Conservation (phyloP, 1,140 invertebrate genomes). For the Pseudomyrmex pallidus region DNA sequence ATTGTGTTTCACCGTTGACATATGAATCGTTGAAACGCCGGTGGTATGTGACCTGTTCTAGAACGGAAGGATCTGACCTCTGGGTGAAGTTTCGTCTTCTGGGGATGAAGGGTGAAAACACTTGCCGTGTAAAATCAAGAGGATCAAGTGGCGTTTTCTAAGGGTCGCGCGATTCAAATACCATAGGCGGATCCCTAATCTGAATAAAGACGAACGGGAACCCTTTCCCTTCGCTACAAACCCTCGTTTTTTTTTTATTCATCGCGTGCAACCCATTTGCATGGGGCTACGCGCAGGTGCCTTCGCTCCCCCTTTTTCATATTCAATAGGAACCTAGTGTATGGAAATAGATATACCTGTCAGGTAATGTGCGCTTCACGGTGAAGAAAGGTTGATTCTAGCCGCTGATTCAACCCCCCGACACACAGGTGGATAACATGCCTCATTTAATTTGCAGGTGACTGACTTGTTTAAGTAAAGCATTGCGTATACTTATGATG, state of each 20-base stretch:
- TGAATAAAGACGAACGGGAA: conserved; percentile 77
- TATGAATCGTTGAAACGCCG: conserved; percentile 29
- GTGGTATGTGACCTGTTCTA: not conserved
- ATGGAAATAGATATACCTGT: conserved; percentile 77
- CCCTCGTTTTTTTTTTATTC: conserved; percentile 80
- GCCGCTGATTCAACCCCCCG: conserved; percentile 28
- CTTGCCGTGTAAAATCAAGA: conserved; percentile 74
- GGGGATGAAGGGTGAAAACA: conserved; percentile 65
- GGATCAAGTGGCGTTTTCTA: conserved; percentile 72
- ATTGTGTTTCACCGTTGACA: conserved; percentile 13
- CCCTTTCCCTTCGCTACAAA: conserved; percentile 70
- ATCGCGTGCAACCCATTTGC: conserved; percentile 79
- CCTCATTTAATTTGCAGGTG: conserved; percentile 6
- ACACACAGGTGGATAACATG: conserved; percentile 15
- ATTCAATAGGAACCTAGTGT: conserved; percentile 73
- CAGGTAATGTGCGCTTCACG: conserved; percentile 25
- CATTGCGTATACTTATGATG: too few relatives aligned
- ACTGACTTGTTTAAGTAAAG: conserved; percentile 2
- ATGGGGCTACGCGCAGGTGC: conserved; percentile 75
- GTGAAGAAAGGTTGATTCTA: conserved; percentile 61
- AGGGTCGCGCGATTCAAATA: conserved; percentile 72
- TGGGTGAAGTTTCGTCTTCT: conserved; percentile 21
- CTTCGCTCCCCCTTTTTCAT: conserved; percentile 68
- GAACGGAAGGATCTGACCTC: conserved; percentile 27
- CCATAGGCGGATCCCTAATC: conserved; percentile 78